A percentile compares a stretch with the other conserved stretches of the same genome.
These are phyloP conservation scores for Lithobates pipiens DNA, from an alignment of 2,797 vertebrate species.

Conservation along the genomic window DNA sequence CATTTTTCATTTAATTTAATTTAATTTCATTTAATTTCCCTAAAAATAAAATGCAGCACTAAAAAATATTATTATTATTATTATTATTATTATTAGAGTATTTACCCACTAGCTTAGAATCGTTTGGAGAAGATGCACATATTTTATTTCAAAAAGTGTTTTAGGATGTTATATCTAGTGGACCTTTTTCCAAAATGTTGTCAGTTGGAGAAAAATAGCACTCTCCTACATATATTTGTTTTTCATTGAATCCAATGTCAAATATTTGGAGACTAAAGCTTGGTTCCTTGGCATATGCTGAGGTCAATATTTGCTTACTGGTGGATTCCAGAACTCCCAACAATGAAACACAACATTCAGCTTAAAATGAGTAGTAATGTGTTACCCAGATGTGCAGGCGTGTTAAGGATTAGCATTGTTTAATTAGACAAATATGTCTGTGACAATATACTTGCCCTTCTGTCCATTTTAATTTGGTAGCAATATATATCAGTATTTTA, in stretches of 20 bases:
- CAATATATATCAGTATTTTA: background rate
- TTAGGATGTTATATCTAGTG: background rate
- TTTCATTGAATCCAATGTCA: slow-evolving; percentile 39
- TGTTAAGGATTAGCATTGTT: slow-evolving; percentile 38
- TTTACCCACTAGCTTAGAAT: background rate
- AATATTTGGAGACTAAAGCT: slow-evolving; percentile 43
- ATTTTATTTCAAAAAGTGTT: background rate
- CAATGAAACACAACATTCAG: slow-evolving; percentile 41
- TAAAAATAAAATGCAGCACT: no score
- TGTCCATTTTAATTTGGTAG: background rate
- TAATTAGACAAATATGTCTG: background rate
- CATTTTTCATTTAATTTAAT: no score
- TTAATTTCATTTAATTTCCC: no score
- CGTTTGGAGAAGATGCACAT: background rate
- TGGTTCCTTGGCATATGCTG: slow-evolving; percentile 37
- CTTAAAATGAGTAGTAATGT: slow-evolving; percentile 37
- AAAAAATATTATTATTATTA: no score
- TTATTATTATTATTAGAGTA: no score
- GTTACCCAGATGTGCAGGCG: slow-evolving; percentile 45
- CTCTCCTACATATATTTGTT: slow-evolving; percentile 39
- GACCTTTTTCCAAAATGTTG: slow-evolving; percentile 7
- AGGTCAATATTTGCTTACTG: slow-evolving; percentile 42
- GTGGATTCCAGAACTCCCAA: slow-evolving; percentile 37
- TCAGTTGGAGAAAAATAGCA: slow-evolving; percentile 9
- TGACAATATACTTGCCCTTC: background rate